Base-by-base conservation (phyloP, 2,797 vertebrate species). In the Petrocephalus schoutedeni region DNA sequence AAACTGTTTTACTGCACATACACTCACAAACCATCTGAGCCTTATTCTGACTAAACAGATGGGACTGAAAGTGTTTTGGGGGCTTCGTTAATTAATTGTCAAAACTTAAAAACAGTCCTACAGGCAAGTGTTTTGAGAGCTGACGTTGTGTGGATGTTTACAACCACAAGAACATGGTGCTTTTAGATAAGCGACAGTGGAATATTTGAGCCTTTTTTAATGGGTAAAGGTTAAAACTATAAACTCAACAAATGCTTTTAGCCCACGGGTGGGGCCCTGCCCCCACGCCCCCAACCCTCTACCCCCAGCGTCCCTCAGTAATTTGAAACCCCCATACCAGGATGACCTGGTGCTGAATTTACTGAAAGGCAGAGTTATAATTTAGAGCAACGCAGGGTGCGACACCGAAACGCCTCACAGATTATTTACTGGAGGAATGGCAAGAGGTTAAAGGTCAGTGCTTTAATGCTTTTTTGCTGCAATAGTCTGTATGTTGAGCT, bases 21-120 rank as follows among this genome's bases (percentile, higher is more conserved):
- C 32, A 91, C 89, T 9, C 74, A 87, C 61, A 53, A 89, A 91
- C 0, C 51, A 88, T 57, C 90, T 91, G 61, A 87, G 86, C 83
- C 80, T 54, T 67, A 58, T 57, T 90, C 41, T 87, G 45, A 87
- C 58, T 85, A 82, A 87, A 93, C 91, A 90, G 54, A 16, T 67
- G 92, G 91, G 92, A 88, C 93, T 91, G 91, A 92, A 92, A 94
- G 92, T 93, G 91, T 89, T 89, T 94, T 91, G 91, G 93, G 88
- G 91, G 90, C 59, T 93, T 90, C 91, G 90, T 92, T 87, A 89
- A 87, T 92, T 94, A 94, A 95, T 94, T 93, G 92, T 93, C 93
- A 93, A 12, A 5, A 88, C 90, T 87, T 91, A 95, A 94, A 94
- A 87, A 94, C 94, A 93, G 94, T 92, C 90, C 93, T 93, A 89